Conservation (phyloP, 2,797 vertebrate species). For the Harpagifer antarcticus region DNA sequence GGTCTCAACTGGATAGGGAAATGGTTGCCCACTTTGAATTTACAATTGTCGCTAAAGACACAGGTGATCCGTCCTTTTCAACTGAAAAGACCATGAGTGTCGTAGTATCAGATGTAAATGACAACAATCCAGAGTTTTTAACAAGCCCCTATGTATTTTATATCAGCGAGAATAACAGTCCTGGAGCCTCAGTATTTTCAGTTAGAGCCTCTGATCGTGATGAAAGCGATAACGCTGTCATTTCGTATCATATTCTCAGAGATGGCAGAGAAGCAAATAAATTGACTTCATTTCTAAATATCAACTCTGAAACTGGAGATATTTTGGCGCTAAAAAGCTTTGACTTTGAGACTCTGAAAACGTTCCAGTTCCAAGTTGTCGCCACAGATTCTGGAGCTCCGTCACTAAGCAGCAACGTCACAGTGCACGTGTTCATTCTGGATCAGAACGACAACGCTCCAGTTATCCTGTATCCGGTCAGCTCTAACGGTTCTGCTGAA, state of each 20-base stretch:
- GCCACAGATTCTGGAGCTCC: conserved; percentile 56
- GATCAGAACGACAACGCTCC: conserved; percentile 34
- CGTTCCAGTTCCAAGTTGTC: conserved; percentile 45
- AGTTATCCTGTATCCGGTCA: conserved; percentile 38
- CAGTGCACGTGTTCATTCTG: conserved; percentile 70
- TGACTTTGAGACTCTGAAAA: conserved; percentile 38
- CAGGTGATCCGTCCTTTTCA: conserved; percentile 67
- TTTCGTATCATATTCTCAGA: conserved; percentile 35
- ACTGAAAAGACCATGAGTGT: conserved; percentile 68
- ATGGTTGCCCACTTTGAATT: conserved; percentile 57
- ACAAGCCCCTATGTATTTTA: conserved; percentile 66
- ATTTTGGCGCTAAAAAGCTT: conserved; percentile 17
- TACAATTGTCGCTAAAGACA: conserved; percentile 64
- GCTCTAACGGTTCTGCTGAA: too few species aligned
- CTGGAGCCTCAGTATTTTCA: conserved; percentile 61
- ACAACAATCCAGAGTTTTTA: conserved; percentile 73
- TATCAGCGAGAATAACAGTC: conserved; percentile 67
- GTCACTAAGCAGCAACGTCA: conserved; percentile 67
- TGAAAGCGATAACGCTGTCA: conserved; percentile 60
- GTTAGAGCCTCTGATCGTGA: conserved; percentile 46
- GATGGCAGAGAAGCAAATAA: neutral
- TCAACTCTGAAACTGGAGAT: conserved; percentile 3
- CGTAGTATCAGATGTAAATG: conserved; percentile 71
- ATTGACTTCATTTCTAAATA: conserved; percentile 38
- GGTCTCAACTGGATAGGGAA: conserved; percentile 76